Evolutionary conservation across 2,113 vertebrate species (phyloP).

Genomic region (Triplophysa dalaica): DNA sequence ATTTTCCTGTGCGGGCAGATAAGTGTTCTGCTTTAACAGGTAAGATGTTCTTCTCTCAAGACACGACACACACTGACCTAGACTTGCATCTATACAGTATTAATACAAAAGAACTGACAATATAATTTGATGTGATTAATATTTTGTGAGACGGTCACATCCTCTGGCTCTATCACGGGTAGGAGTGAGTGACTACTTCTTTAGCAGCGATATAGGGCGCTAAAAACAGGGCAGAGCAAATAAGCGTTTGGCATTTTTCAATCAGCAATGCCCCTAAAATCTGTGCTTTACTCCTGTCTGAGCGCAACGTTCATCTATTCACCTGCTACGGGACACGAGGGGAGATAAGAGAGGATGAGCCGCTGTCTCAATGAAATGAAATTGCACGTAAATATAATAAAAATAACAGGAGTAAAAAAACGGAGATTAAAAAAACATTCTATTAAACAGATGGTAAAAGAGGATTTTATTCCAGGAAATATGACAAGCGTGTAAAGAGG

Average conservation of each 20-base stretch:
- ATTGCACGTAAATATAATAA: constrained; percentile 66
- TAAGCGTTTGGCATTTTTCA: constrained; percentile 48
- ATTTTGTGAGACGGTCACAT: constrained; percentile 32
- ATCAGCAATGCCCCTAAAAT: constrained; percentile 49
- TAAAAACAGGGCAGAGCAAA: constrained; percentile 30
- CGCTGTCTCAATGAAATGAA: constrained; percentile 66
- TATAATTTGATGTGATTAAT: constrained; percentile 33
- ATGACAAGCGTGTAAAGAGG: constrained; percentile 70
- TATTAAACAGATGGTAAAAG: constrained; percentile 81
- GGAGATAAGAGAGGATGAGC: constrained; percentile 58
- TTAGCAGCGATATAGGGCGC: constrained; percentile 19
- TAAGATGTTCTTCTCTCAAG: constrained; percentile 36
- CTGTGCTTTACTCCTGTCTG: constrained; percentile 29
- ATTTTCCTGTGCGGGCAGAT: constrained; percentile 72
- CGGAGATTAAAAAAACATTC: constrained; percentile 77
- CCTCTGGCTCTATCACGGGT: constrained; percentile 50
- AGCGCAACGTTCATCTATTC: constrained; percentile 48
- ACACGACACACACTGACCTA: not conserved
- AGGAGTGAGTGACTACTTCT: not conserved
- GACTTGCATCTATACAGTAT: not conserved
- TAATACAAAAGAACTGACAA: not conserved
- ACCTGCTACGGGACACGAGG: constrained; percentile 43
- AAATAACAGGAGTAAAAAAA: constrained; percentile 63
- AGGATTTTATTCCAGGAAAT: constrained; percentile 78
- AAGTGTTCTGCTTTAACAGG: constrained; percentile 72